Evolutionary conservation across 2,113 vertebrate species (phyloP), one percentile per base, ranked within the genome.

Genomic region (Condylura cristata): DNA sequence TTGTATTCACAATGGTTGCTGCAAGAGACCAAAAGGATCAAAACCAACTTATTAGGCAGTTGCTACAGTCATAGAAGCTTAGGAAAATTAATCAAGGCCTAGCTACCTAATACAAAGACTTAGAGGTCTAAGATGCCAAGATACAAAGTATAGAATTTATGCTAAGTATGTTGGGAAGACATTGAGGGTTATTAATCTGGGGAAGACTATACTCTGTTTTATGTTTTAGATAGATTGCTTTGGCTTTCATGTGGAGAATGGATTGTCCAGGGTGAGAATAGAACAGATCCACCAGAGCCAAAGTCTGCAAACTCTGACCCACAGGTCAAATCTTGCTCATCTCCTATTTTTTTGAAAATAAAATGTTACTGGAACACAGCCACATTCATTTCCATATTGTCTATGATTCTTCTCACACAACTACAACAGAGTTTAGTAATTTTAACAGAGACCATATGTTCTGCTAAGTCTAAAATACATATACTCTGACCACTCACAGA

Each of bases 341-440:
- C 24, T 93, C 44, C 20, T 78, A 26, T 39, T 93, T 39, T 93
- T 66, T 51, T 80, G 46, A 87, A 96, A 93, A 56, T 80, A 65
- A 93, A 74, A 10, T 20, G 53, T 84, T n/a, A 48, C 56, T 86
- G 72, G 44, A 66, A 72, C 16, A 53, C 13, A 90, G 46, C 6
- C 46, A 58, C 2, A 17, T 1, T 60, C 37, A 26, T 24, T 44
- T 68, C 9, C 9, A 66, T 72, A 26, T 60, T 80, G 18, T 58
- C 56, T 74, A 5, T 37, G 26, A 26, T 12, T 65, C 0, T 85
- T 92, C 41, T 84, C 17, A 30, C 6, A 63, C 10, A 7, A 20
- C 3, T 65, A 1, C 30, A n/a, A 48, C 2, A 12, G 28, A 60
- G 7, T 63, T 48, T 75, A 34, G 20, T 51, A n/a, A 65, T n/a